A percentile compares a stretch with the other conserved stretches of the same genome.
These are phyloP conservation scores for Limnephilus auricula DNA, from an alignment of 2,888 invertebrate genomes.

Conservation along the genomic window DNA sequence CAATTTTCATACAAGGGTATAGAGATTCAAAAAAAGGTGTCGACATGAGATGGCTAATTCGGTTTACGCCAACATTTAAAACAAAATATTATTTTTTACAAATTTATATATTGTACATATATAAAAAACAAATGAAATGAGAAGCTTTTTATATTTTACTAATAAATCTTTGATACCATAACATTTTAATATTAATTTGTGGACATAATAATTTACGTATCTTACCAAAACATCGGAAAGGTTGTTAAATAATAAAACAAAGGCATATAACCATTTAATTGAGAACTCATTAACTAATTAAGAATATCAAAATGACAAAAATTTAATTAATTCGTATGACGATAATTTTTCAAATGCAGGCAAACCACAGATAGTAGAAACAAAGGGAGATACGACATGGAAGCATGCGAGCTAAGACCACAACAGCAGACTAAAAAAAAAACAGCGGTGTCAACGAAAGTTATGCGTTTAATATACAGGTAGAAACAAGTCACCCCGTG, in stretches of 20 bases:
- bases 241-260: not conserved
- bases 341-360: not conserved
- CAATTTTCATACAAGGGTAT: not conserved
- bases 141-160: slow-evolving; percentile 10
- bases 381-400: not conserved
- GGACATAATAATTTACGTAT: slow-evolving; percentile 17
- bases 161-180: slow-evolving; percentile 47
- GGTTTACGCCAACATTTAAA: not conserved
- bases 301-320: not conserved
- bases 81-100: not conserved
- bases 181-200: slow-evolving; percentile 44
- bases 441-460: too few species aligned
- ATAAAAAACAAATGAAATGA: not conserved
- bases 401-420: too few species aligned
- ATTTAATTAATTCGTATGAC: not conserved
- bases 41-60: not conserved
- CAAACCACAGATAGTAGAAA: not conserved
- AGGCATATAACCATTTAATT: not conserved
- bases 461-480: too few species aligned
- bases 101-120: slow-evolving; percentile 13
- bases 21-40: not conserved
- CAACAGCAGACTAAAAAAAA: too few species aligned
- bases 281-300: too few species aligned
- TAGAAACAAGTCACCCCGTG: too few species aligned
- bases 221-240: not conserved